Evolutionary conservation across 2,113 vertebrate genomes (phyloP).

Genomic region (Platichthys flesus): DNA sequence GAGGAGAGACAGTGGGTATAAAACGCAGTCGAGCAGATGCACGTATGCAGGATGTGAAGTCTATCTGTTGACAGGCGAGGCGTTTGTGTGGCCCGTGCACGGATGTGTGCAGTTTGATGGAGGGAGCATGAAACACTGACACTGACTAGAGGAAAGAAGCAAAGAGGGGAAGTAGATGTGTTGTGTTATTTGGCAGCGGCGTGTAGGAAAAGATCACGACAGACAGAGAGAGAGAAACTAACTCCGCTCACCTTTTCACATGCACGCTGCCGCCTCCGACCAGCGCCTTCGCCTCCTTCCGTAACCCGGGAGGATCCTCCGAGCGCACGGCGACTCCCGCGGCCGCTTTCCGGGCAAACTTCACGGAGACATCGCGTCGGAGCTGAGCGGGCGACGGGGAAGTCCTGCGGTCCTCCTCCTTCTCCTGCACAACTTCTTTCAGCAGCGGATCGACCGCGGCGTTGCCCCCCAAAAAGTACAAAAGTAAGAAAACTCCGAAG

Average conservation of each 20-base stretch:
- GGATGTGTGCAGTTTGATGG: too few species aligned
- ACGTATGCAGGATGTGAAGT: too few species aligned
- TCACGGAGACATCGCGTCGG: conserved; percentile 50
- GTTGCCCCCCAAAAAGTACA: conserved; percentile 83
- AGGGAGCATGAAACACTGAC: too few species aligned
- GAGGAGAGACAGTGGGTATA: background rate
- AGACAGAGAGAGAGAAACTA: conserved; percentile 17
- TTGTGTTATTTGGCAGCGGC: too few species aligned
- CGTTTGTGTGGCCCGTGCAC: conserved; percentile 15
- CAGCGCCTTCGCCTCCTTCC: conserved; percentile 42
- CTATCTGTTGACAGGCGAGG: conserved; percentile 41
- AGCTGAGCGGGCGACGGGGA: conserved; percentile 26
- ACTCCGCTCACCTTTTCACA: conserved; percentile 74
- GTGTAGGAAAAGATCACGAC: background rate
- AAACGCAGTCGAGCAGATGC: conserved; percentile 1
- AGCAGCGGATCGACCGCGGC: conserved; percentile 76
- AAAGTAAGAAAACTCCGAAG: conserved; percentile 85
- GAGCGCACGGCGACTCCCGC: conserved; percentile 31
- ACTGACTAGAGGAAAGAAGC: too few species aligned
- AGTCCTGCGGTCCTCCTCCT: conserved; percentile 31
- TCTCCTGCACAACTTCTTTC: conserved; percentile 65
- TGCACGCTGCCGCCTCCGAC: conserved; percentile 52
- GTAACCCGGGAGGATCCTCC: conserved; percentile 38
- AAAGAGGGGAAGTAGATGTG: too few species aligned
- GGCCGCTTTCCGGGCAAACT: conserved; percentile 59